Base-by-base conservation (phyloP, 2,113 vertebrate genomes). In the Bambusicola thoracicus region DNA sequence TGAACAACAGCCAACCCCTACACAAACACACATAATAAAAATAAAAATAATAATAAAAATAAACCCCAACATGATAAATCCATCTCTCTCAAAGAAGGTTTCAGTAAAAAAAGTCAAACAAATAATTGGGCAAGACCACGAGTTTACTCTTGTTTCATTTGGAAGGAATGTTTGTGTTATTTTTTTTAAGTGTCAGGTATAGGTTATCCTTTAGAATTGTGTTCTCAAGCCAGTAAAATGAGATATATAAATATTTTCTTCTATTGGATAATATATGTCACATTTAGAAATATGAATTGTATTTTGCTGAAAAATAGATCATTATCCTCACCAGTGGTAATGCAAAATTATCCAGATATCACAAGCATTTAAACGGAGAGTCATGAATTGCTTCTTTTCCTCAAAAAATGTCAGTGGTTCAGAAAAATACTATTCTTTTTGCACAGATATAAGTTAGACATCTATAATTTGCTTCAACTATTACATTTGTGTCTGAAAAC, bases 161-260 rank as follows among this genome's bases (percentile, higher is more conserved):
- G 4, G 63, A 85, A 78, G 8, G 29, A 4, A 83, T 58, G 4
- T 51, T 92, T 67, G 19, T 63, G 20, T 1, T 8, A 13, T 18
- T n/a, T 4, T 29, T 89, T 30, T 20, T 29, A 88, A 59, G 0
- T 3, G 14, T 11, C 2, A 49, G 0, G 66, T 90, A 17, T 2
- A 70, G 2, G 5, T 27, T 79, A 32, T 61, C 3, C 6, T 74
- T 73, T 61, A 81, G 13, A 75, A 72, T 36, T 55, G 40, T 58
- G 46, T 76, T 91, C 24, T 77, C 12, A 51, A 30, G 36, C 25
- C 10, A 53, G 8, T 36, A 81, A 88, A 92, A 90, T 44, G 4
- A 56, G 19, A 44, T 10, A 1, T 77, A 61, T 58, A 69, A 76
- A 38, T 76, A 59, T 66, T 80, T 94, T 92, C n/a, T 19, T 61